Evolutionary conservation across 2,888 invertebrate species (phyloP), one percentile per base, ranked within the genome.

Genomic region (Hypselothyrea guttata): DNA sequence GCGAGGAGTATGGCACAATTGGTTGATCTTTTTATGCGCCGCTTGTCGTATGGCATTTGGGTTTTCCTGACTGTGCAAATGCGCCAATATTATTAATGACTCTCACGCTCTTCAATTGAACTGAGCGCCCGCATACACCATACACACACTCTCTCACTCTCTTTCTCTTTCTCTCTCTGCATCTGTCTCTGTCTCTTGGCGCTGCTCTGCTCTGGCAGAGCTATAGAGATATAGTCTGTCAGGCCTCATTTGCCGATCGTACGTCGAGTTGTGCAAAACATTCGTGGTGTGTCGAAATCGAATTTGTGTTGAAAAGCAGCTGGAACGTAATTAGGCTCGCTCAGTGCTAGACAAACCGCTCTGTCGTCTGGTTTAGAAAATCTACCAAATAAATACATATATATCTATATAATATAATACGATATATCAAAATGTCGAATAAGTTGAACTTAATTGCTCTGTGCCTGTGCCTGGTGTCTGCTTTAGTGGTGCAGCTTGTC

Each of bases 71-170:
- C 55, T 67, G 59, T 64, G 64, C 54, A 57, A 74, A 58, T 55
- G 69, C 56, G 73, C 60, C 76, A 77, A 78, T 76, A 81, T 67
- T 68, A 70, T 65, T 71, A 61, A 65, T 63, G 56, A 35, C 79
- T 78, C 83, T 83, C 83, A 85, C 79, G 85, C 71, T 83, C 76
- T 72, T 73, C 54, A 78, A 72, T 82, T 77, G 67, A 79, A 75
- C 78, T 56, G 61, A 75, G 63, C 64, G 76, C 69, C 57, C 62
- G 55, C 65, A 69, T 56, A 51, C 35, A 9, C 15, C 9, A 22
- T 2, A 0, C 45, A 9, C 31, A 22, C 31, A 28, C 45, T 42
- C 52, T 35, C 34, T 18, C 51, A 27, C 28, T 15, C 30, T 37
- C 16, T 53, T 11, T 8, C 45, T 16, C 45, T 11, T 37, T 7